Evolutionary conservation across 1,140 invertebrate species (phyloP), one percentile per base, ranked within the genome.

Genomic region (Bombus waltoni): DNA sequence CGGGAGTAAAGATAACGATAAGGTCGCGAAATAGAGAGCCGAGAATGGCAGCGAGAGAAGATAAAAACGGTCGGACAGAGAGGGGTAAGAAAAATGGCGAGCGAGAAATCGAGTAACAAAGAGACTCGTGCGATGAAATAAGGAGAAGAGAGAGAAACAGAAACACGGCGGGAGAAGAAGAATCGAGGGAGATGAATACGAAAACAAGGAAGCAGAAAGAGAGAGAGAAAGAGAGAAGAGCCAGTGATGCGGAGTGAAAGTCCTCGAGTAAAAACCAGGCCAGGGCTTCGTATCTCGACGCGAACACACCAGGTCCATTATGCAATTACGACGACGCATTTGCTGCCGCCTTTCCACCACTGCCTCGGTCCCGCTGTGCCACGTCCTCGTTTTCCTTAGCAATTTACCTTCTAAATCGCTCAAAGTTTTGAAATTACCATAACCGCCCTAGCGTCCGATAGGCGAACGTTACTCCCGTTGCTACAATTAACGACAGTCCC

Each of bases 191-290:
- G 73, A 73, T 73, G 73, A 66, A 76, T 40, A 66, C n/a, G 73
- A 76, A 40, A 62, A 38, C 32, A 68, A 32, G 80, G n/a, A 35
- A 18, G 65, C 1, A 28, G 0, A n/a, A 10, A 62, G 25, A 18
- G n/a, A 65, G 13, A 65, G 13, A 38, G 38, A 66, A n/a, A 77
- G 35, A 40, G 83, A 80, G 57, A 76, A 44, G 66, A 79, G 47
- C 72, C 74, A 66, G 81, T 77, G 79, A 86, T 79, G 83, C 82
- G 81, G 89, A 93, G 89, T 93, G 91, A 92, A 93, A 93, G 90
- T 93, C 88, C 88, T 89, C 80, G 80, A 90, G 88, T 83, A 91
- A 92, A 91, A 94, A 93, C 86, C 91, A 93, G 93, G 93, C 93
- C 93, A 93, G 88, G 93, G 91, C 89, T 90, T 85, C 89, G 85